A percentile compares a stretch with the other conserved stretches of the same genome.
Evolutionary conservation across 1,140 invertebrate species (phyloP).

Genomic region (Drosophila suzukii): DNA sequence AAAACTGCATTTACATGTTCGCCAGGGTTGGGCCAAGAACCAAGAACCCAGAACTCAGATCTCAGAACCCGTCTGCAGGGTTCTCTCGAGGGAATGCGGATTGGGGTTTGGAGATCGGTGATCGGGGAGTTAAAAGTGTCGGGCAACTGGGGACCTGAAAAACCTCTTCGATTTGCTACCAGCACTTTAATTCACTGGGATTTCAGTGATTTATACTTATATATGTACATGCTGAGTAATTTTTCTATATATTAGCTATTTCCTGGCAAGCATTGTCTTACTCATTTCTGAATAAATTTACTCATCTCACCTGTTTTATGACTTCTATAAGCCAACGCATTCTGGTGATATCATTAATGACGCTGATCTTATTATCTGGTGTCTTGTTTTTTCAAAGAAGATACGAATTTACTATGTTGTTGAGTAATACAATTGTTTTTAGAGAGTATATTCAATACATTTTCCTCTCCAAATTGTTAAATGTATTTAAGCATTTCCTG

Average conservation of each 20-base stretch:
- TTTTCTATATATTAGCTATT: conserved; percentile 1
- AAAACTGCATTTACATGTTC: conserved; percentile 39
- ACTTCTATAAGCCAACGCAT: background rate
- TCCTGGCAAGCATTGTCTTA: background rate
- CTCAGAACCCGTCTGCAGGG: conserved; percentile 23
- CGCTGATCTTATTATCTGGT: background rate
- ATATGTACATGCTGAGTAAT: background rate
- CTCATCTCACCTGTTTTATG: conserved; percentile 1
- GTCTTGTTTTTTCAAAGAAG: background rate
- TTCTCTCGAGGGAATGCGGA: background rate
- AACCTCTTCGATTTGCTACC: conserved; percentile 27
- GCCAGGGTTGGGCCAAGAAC: conserved; percentile 1
- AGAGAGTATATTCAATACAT: no score
- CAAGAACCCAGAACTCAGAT: background rate
- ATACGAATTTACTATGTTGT: background rate
- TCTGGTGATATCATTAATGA: background rate
- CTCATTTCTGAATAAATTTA: background rate
- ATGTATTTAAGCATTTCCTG: background rate
- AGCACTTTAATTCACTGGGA: conserved; percentile 4
- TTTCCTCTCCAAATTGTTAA: no score
- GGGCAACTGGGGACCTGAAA: conserved; percentile 19
- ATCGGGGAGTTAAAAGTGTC: background rate
- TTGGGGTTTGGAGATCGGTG: background rate
- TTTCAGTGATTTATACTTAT: background rate
- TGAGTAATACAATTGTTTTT: no score